A percentile compares a stretch with the other conserved stretches of the same genome.
These are phyloP conservation scores for Fregetta grallaria DNA, from an alignment of 2,113 vertebrate genomes.

Conservation along the genomic window DNA sequence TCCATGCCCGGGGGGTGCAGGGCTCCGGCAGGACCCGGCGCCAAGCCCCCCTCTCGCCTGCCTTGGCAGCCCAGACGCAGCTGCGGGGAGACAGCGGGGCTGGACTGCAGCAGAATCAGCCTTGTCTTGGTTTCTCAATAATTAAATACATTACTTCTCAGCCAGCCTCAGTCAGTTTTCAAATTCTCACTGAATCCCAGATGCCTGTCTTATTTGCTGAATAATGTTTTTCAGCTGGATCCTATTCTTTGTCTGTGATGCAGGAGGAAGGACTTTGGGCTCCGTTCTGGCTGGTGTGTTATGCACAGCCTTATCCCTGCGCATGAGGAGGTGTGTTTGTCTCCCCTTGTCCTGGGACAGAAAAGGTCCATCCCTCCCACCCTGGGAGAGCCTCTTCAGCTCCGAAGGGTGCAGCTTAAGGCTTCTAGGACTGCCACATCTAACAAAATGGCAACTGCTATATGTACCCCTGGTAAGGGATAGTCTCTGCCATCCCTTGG, in stretches of 20 bases:
- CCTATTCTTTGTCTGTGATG: neutral
- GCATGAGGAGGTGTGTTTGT: neutral
- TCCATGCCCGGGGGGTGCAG: accelerated
- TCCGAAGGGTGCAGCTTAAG: neutral
- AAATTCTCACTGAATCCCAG: neutral
- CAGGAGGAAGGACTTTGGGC: neutral
- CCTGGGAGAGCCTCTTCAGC: neutral
- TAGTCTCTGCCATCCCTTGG: neutral
- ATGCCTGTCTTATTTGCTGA: neutral
- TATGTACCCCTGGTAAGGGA: neutral
- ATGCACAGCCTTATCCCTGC: neutral
- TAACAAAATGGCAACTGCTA: neutral
- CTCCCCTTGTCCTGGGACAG: neutral
- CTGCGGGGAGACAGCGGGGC: neutral
- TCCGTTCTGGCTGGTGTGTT: neutral
- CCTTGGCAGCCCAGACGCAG: neutral
- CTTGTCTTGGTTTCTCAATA: neutral
- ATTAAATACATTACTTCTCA: neutral
- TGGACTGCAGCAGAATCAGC: neutral
- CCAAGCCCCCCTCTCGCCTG: accelerated
- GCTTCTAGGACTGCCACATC: neutral
- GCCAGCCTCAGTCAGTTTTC: neutral
- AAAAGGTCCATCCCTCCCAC: neutral
- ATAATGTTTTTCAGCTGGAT: neutral
- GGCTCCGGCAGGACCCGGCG: accelerated